Evolutionary conservation across 2,113 vertebrate species (phyloP), one percentile per base, ranked within the genome.

Genomic region (Bufo gargarizans): DNA sequence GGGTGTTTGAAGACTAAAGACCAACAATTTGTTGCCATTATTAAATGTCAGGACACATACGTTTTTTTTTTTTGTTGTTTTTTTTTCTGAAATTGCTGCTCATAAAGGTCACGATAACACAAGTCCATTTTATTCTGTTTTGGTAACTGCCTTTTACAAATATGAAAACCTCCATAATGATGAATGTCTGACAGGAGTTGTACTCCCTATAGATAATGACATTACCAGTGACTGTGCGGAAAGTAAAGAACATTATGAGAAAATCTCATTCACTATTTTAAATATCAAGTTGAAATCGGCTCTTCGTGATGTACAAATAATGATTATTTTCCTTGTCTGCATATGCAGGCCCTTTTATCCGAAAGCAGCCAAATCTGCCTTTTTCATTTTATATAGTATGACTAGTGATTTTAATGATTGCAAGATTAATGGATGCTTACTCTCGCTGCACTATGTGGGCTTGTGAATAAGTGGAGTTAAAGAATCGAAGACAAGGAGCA

Each of bases 51-150:
- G 13, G 50, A n/a, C 6, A 20, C n/a, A 7, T 59, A 11, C 55
- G 33, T 33, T 33, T 33, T 33, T 33, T 1, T 33, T 33, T 33
- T 33, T n/a, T n/a, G n/a, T n/a, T 33, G 56, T 47, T 11, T 84
- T 43, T 50, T 69, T 47, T 83, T 69, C 47, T 19, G 63, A 71
- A 17, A 82, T 84, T 33, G 50, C n/a, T 33, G 47, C 43, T 71
- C 71, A 55, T 22, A 84, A 69, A 84, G 82, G 82, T 84, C 82
- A 69, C 50, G 17, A 49, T 55, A 55, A 84, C 47, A 33, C 71
- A 22, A 71, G 63, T 49, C 65, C 8, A 55, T 84, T 71, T 71
- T 71, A 67, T 55, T 53, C 65, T 33, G 3, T 49, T 55, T 83
- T 67, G 9, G 12, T 67, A 83, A n/a, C 58, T 65, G 59, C 50